Evolutionary conservation across 2,888 invertebrate species (phyloP).

Genomic region (Drosophila mulleri): DNA sequence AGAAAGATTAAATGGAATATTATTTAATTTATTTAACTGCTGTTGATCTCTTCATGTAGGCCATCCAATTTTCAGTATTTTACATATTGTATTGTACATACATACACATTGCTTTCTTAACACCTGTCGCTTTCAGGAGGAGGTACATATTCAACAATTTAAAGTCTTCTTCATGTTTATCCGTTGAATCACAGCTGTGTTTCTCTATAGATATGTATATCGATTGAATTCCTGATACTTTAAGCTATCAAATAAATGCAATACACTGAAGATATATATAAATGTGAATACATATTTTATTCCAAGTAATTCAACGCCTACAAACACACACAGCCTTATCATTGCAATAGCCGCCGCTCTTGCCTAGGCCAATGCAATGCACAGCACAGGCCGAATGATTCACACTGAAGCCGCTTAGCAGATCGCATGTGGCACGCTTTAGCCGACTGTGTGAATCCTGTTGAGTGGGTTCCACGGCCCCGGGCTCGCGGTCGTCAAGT

Average conservation of each 20-base stretch:
- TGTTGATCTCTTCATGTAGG: neutral
- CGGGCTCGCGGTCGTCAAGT: neutral
- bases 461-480: neutral
- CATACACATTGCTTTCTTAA: no score
- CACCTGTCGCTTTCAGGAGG: no score
- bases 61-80: neutral
- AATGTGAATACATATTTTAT: conserved; percentile 4
- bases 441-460: conserved; percentile 59
- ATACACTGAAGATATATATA: neutral
- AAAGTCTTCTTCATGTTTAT: no score
- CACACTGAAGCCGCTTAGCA: conserved; percentile 63
- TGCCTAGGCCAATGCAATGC: conserved; percentile 82
- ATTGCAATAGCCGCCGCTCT: conserved; percentile 84
- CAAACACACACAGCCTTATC: conserved; percentile 84
- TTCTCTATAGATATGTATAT: neutral
- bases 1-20: neutral
- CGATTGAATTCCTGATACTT: neutral
- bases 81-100: no score
- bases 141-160: no score
- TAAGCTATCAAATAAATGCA: neutral
- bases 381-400: conserved; percentile 85
- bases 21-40: neutral
- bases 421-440: conserved; percentile 85
- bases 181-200: no score
- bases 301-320: conserved; percentile 49